Conservation (phyloP, 2,797 vertebrate genomes). For the Amblyopsis hoosieri region DNA sequence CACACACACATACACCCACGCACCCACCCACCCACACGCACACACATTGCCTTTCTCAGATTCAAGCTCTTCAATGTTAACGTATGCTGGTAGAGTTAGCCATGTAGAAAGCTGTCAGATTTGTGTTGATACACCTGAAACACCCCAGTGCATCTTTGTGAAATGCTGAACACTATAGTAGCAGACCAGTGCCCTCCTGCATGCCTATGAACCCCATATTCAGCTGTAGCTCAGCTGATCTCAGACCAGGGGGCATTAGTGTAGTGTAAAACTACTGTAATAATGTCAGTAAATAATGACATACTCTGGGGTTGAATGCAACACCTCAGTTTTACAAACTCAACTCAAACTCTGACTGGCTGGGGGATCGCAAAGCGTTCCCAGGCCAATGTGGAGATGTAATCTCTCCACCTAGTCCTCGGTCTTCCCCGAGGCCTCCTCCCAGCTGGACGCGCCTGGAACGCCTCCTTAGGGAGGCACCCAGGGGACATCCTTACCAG, state of each 20-base stretch:
- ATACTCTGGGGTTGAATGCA: not conserved
- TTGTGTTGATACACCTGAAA: conserved; percentile 48
- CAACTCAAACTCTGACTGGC: no score
- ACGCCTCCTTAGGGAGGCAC: no score
- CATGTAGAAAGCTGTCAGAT: conserved; percentile 45
- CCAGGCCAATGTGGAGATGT: no score
- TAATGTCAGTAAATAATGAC: no score
- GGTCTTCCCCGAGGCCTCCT: no score
- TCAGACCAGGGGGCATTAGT: conserved; percentile 1
- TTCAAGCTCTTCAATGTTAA: conserved; percentile 21
- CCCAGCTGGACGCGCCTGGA: no score
- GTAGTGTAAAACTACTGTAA: no score
- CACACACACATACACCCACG: not conserved
- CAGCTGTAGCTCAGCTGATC: conserved; percentile 37
- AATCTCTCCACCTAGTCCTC: no score
- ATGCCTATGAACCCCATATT: conserved; percentile 20
- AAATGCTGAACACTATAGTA: conserved; percentile 32
- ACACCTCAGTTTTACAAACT: not conserved
- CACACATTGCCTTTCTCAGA: conserved; percentile 18
- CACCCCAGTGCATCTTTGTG: conserved; percentile 33
- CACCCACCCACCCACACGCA: conserved; percentile 10
- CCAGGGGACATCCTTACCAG: no score
- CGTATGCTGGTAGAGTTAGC: conserved; percentile 31
- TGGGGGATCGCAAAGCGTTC: no score
- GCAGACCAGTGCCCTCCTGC: conserved; percentile 32